Conservation (phyloP, 2,113 vertebrate genomes). For the Pollachius pollachius region DNA sequence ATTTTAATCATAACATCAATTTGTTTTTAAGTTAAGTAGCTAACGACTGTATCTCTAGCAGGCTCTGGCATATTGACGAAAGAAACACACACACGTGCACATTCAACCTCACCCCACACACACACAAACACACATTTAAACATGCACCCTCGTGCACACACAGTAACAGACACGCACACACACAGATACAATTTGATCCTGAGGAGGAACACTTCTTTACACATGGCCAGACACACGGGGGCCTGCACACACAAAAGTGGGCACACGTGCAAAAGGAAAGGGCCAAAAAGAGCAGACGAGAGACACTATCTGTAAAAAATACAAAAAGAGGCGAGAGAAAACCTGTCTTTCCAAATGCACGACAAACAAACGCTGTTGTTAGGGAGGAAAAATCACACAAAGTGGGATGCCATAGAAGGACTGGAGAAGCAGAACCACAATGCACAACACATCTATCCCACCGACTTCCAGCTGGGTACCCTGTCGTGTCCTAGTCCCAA, state of each 20-base stretch:
- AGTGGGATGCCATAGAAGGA: no score
- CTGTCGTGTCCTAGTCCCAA: no score
- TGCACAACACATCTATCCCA: no score
- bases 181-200: not conserved
- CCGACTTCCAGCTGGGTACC: no score
- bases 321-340: not conserved
- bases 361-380: no score
- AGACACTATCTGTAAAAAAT: not conserved
- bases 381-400: no score
- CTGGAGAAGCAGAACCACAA: no score
- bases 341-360: not conserved
- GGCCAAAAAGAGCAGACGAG: slow-evolving; percentile 34
- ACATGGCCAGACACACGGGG: slow-evolving; percentile 11
- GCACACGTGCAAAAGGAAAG: slow-evolving; percentile 9
- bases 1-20: no score
- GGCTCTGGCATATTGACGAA: no score
- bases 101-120: not conserved
- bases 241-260: slow-evolving; percentile 13
- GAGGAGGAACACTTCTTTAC: slow-evolving; percentile 1
- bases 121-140: slow-evolving; percentile 1
- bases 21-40: no score
- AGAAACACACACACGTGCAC: slow-evolving; percentile 1
- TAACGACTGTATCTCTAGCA: no score
- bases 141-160: not conserved
- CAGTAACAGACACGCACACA: not conserved